Base-by-base conservation (phyloP, 2,113 vertebrate species). In the Otocyon megalotis region DNA sequence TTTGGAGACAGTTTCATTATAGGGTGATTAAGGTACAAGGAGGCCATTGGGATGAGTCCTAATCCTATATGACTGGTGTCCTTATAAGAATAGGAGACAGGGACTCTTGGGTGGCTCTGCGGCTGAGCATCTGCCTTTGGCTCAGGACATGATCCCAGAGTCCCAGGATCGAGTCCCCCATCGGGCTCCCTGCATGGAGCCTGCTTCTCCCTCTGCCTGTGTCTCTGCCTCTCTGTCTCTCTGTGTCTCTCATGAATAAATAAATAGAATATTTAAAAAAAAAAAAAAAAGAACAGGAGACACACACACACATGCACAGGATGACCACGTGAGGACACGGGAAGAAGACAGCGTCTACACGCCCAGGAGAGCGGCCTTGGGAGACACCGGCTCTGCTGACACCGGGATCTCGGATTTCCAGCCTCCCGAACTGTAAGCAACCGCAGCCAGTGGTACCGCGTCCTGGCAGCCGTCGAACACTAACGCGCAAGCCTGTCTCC, bases 291-390 rank as follows among this genome's bases (percentile, higher is more conserved):
- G 43, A n/a, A 69, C 8, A 56, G 43, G 88, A 67, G 11, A 32
- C 7, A 53, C 88, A 26, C 50, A 30, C 53, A 37, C 56, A 53
- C 12, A 15, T 0, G 14, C 2, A 5, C 4, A 19, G 8, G 35
- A 17, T 3, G 3, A 1, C 9, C 3, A 0, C 2, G 32, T 3
- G 53, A 54, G 37, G 37, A 6, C 8, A 4, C 8, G 2, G 53
- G 24, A 15, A 19, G 35, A 22, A 28, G 77, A 5, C 0, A 0
- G 50, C 71, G 0, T 15, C 63, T 9, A 0, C 35, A 6, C 6
- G 24, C 32, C 9, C 0, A 19, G 26, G 35, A 50, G 53, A 65
- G 60, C 28, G 13, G 56, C 12, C 30, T 20, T 16, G 0, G 37
- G 8, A 43, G 83, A 72, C 35, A 1, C 35, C 65, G 13, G 81